Base-by-base conservation (phyloP, 2,113 vertebrate genomes). In the Petromus typicus region DNA sequence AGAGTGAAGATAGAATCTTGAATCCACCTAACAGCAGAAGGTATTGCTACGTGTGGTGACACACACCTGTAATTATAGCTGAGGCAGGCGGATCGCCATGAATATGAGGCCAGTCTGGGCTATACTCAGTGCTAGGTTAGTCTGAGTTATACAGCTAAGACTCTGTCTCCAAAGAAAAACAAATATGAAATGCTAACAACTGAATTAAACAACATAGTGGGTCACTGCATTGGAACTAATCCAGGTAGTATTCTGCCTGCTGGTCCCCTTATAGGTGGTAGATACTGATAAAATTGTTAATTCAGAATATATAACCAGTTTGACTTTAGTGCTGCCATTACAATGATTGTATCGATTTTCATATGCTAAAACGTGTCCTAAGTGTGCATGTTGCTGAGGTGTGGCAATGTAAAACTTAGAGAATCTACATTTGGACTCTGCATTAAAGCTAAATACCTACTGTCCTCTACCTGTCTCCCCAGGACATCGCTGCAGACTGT, bases 401-500 rank as follows among this genome's bases (percentile, higher is more conserved):
- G 27, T 45, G n/a, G 32, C 0, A 1, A 4, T 40, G 9, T 27
- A 8, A 61, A 51, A 34, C 32, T 17, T 40, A 18, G 71, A 48
- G 7, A 12, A 18, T 54, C 75, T n/a, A 40, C 12, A 3, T 86
- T 80, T n/a, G 32, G n/a, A 23, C 80, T 48, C 10, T 43, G 10
- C 64, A 34, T 63, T 45, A 37, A 59, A 32, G 12, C 37, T 51
- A 32, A 57, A 0, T 22, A 22, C 34, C 73, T n/a, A 13, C 23
- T 6, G 5, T 80, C 43, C 86, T 90, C 54, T 69, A 7, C 85
- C 18, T 18, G 69, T 40, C 57, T 86, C 32, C 37, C 23, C 89
- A 99, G 99, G 99, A 99, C 0, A 97, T 99, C 37, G 98, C 99
- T 88, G 0, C 76, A 5, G 9, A 82, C 0, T 99, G 99, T 13